Evolutionary conservation across 2,888 invertebrate species (phyloP), one percentile per base, ranked within the genome.

Genomic region (Amphipoea lucens): DNA sequence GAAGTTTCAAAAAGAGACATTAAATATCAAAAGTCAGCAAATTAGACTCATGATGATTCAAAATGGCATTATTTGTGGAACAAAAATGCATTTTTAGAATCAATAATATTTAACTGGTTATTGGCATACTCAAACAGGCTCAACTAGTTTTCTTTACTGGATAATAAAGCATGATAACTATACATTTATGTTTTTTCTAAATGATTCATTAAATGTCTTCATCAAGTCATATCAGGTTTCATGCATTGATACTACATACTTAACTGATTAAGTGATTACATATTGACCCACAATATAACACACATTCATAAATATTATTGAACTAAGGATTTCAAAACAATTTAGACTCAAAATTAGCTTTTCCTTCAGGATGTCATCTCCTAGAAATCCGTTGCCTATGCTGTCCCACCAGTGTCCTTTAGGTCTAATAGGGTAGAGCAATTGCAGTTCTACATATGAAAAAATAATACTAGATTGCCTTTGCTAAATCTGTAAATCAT

Each of bases 161-260:
- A 40, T 29, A 60, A 7, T 67, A 0, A 14, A 67, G 1, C 17
- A 51, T n/a, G 17, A 54, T 23, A 45, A 51, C 57, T 4, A 23
- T 3, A 29, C 9, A 29, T 67, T 74, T 29, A 40, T 57, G n/a
- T 42, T 40, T 57, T 74, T 60, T 78, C 2, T 67, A 71, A n/a
- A 82, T 82, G 40, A 76, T 17, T 81, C 48, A n/a, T 14, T 57
- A n/a, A 54, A 57, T 70, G 20, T 40, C 42, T 70, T 48, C 20
- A 67, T 57, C 6, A 54, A 79, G 51, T 51, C 36, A 36, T 84
- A 81, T 85, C 73, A 81, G 78, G 71, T 85, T 78, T 74, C 40
- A 76, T 45, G 51, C 69, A 74, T 14, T 14, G 14, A 76, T 78
- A 78, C 63, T 51, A 71, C 17, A 48, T 66, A 71, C 17, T 42